A percentile compares a stretch with the other conserved stretches of the same genome.
Evolutionary conservation across 2,888 invertebrate genomes (phyloP).

Genomic region (Atethmia centrago): DNA sequence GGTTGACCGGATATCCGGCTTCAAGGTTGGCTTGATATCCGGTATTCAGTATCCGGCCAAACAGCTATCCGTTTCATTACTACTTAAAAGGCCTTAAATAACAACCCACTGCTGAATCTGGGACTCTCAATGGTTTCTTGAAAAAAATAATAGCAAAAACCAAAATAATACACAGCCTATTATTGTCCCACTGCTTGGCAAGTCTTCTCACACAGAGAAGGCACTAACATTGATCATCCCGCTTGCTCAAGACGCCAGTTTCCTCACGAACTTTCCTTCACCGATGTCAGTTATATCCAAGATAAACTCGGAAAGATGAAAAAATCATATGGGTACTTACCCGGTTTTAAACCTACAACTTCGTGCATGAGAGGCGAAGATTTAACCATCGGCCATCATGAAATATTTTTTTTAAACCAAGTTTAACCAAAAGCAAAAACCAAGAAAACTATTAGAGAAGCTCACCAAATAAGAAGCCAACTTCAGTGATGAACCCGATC

Average conservation of each 20-base stretch:
- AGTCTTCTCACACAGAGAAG: too few species aligned
- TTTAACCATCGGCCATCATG: neutral
- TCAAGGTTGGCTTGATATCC: neutral
- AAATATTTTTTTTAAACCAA: neutral
- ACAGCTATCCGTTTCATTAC: neutral
- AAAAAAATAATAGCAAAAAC: neutral
- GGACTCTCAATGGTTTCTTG: too few species aligned
- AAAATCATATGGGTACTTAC: neutral
- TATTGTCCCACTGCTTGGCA: too few species aligned
- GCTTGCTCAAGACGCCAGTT: neutral
- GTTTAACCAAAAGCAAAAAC: neutral
- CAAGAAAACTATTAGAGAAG: neutral
- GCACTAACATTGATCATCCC: too few species aligned
- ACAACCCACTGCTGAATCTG: too few species aligned
- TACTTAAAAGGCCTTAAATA: neutral
- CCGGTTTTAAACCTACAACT: neutral
- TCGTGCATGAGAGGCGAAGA: neutral
- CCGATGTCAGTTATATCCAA: neutral
- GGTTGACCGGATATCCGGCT: too few species aligned
- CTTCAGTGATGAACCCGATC: constrained; percentile 76
- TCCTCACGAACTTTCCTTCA: neutral
- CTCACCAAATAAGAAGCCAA: constrained; percentile 81
- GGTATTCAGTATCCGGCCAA: neutral
- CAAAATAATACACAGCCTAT: too few species aligned
- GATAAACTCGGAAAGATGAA: neutral